Evolutionary conservation across 2,888 invertebrate species (phyloP), one percentile per base, ranked within the genome.

Genomic region (Apocheima hispidaria): DNA sequence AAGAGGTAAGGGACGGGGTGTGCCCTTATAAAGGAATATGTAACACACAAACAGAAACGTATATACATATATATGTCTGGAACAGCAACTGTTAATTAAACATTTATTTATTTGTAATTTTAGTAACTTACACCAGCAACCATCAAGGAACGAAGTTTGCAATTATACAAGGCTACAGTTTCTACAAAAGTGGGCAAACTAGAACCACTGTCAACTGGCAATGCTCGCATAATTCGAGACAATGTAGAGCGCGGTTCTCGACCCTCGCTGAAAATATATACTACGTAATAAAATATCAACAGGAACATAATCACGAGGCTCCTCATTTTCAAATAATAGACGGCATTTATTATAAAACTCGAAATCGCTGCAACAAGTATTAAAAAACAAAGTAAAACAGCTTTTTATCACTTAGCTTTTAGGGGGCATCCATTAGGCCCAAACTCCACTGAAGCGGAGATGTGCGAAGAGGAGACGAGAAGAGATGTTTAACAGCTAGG

Each of bases 291-390:
- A 33, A 33, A 33, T 33, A 12, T 2, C 12, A 33, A 12, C 4
- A 5, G 10, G 10, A 14, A 20, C 52, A 52, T 14, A 43, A 21
- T 23, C 33, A 52, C 20, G 4, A 30, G 28, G 16, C 30, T 12
- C 51, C 51, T n/a, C 2, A 1, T 30, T 41, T 20, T 30, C 16
- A n/a, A 52, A 30, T 52, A 1, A 30, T 52, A 18, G 23, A 52
- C 14, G 51, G 51, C 12, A 41, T 41, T 33, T 33, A 33, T 33
- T 6, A 33, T 33, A n/a, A 2, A 28, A 2, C 7, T 28, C 28
- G 5, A 6, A 28, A 28, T 28, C 5, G 28, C 2, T 7, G 1
- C 7, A 28, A 28, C 28, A 28, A 28, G 7, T 28, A 2, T 33
- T 33, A 6, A 6, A 28, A 28, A 7, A 28, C 7, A 28, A 28